These are phyloP conservation scores for Zaprionus lineosus DNA, from an alignment of 2,888 invertebrate species.

Conservation along the genomic window DNA sequence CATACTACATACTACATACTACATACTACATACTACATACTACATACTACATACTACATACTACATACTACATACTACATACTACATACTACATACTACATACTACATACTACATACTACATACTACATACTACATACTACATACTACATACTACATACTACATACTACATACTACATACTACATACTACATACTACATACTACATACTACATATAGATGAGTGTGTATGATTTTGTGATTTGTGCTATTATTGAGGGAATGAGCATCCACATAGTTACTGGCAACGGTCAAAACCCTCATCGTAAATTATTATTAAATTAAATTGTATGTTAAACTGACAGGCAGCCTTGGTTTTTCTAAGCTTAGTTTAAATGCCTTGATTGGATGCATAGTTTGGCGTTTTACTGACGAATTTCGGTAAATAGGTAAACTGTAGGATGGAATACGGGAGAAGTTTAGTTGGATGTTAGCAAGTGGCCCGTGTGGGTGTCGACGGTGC, in stretches of 20 bases:
- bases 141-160: no score
- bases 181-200: no score
- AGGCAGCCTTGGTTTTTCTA: conserved; percentile 35
- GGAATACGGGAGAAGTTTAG: conserved; percentile 41
- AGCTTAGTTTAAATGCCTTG: conserved; percentile 46
- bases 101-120: no score
- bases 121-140: no score
- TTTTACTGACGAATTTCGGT: conserved; percentile 24
- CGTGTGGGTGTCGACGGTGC: conserved; percentile 56
- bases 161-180: no score
- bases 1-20: no score
- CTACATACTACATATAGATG: conserved; percentile 1
- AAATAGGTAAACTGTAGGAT: conserved; percentile 4
- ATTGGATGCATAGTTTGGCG: conserved; percentile 39
- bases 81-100: no score
- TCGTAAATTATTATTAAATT: conserved; percentile 75
- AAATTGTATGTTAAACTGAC: conserved; percentile 66
- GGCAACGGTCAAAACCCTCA: conserved; percentile 50
- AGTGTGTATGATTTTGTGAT: no score
- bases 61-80: no score
- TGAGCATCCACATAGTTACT: conserved; percentile 24
- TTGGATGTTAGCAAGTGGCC: conserved; percentile 52
- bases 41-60: no score
- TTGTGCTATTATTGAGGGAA: no score
- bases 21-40: no score